A percentile compares a stretch with the other conserved stretches of the same genome.
phyloP scores from a whole-genome alignment of 2,888 invertebrate species.

The Caenorhabditis plicata region DNA sequence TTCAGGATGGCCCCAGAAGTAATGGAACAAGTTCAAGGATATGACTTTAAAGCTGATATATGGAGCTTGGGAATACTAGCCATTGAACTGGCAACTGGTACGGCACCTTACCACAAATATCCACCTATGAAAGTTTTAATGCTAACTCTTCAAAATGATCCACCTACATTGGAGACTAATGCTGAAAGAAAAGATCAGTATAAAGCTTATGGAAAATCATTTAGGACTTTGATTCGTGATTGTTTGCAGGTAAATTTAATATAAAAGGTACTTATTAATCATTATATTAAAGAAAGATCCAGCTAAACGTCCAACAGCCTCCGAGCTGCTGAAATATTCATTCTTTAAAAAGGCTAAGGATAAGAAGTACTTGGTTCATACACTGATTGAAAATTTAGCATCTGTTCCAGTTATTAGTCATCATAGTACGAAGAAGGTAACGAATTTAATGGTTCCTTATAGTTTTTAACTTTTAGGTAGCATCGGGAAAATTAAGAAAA shows the following conservation, averaged over 20 bases:
- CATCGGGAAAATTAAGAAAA: conserved; percentile 62
- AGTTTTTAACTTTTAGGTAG: conserved; percentile 34
- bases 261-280: not conserved
- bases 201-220: conserved; percentile 84
- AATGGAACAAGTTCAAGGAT: conserved; percentile 89
- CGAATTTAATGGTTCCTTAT: not conserved
- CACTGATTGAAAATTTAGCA: conserved; percentile 64
- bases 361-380: conserved; percentile 60
- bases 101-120: conserved; percentile 97
- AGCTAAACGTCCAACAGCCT: conserved; percentile 79
- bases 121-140: conserved; percentile 98
- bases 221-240: conserved; percentile 92
- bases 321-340: conserved; percentile 90
- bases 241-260: conserved; percentile 80
- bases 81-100: conserved; percentile 96
- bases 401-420: conserved; percentile 49
- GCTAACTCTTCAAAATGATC: conserved; percentile 96
- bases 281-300: conserved; percentile 59
- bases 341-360: conserved; percentile 90
- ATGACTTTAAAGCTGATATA: conserved; percentile 87
- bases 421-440: conserved; percentile 40
- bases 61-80: conserved; percentile 95
- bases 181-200: conserved; percentile 97
- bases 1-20: conserved; percentile 91
- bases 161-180: conserved; percentile 89